phyloP scores from a whole-genome alignment of 2,888 invertebrate genomes.

The Athripsodes cinereus region DNA sequence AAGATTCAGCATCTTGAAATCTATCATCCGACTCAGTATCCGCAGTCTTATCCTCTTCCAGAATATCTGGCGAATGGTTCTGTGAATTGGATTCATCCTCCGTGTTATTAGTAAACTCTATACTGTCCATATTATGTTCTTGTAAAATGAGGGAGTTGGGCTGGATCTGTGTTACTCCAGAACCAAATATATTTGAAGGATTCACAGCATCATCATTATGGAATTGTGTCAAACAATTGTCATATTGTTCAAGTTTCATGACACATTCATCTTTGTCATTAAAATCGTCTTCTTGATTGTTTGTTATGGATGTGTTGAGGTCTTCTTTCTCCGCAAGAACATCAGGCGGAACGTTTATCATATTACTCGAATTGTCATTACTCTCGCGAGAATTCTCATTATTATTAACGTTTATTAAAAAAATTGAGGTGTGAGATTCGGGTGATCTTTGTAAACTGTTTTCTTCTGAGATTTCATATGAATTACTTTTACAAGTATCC shows the following conservation, averaged over 20 bases:
- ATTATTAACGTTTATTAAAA: background rate
- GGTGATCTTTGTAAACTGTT: background rate
- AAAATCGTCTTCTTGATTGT: background rate
- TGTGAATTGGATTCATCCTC: conserved; percentile 13
- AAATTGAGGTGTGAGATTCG: background rate
- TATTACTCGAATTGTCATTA: background rate
- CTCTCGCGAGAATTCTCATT: background rate
- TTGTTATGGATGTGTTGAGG: background rate
- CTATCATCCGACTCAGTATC: conserved; percentile 48
- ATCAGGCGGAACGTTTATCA: no score
- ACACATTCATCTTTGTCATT: conserved; percentile 3
- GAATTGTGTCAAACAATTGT: conserved; percentile 8
- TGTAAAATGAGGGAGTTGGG: conserved; percentile 26
- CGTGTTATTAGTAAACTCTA: conserved; percentile 11
- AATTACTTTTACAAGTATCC: background rate
- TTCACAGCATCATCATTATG: conserved; percentile 6
- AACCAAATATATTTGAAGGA: conserved; percentile 12
- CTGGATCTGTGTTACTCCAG: conserved; percentile 27
- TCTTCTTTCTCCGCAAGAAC: background rate
- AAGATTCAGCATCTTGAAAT: conserved; percentile 74
- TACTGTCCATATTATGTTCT: conserved; percentile 10
- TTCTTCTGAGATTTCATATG: background rate
- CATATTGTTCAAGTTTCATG: conserved; percentile 12
- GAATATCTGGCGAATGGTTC: conserved; percentile 11
- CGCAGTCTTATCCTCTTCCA: conserved; percentile 17